Evolutionary conservation across 1,140 invertebrate genomes (phyloP), one percentile per base, ranked within the genome.

Genomic region (Drosophila ananassae): DNA sequence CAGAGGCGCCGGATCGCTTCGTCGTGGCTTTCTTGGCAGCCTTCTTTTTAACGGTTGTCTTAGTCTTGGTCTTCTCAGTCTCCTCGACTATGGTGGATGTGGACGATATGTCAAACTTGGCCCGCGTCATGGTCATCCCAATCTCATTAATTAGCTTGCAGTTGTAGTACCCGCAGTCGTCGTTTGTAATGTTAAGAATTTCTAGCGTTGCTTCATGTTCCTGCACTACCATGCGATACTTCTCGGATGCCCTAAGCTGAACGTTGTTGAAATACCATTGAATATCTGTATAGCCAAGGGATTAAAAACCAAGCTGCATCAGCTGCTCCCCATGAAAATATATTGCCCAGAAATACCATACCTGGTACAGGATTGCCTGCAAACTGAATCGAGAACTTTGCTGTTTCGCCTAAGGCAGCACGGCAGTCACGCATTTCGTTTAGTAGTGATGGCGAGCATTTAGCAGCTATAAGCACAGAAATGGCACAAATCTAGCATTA

Each of bases 241-340:
- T 95, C 61, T 95, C 94, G 24, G 95, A 95, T 64, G 94, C 95
- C 83, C 94, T 94, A 61, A 98, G 93, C 63, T 96, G 92, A 92
- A 96, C 95, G 79, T 96, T 96, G 90, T 98, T 95, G 91, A 96
- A 96, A 92, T 96, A 98, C 98, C 98, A 99, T 77, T 96, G 95
- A 69, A 98, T 95, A 93, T 97, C 96, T 95, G 92, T 61, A 94
- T 93, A 61, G 73, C 57, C 13, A 71, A 48, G 51, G 48, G 25
- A 37, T 68, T 44, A 44, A 41, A 77, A 77, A 80, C 64, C 66
- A 72, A 68, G 71, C 58, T 67, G 34, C 54, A 67, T 75, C 73
- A 68, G 62, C 32, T 32, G 44, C 52, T 46, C 44, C 44, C 28
- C 51, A 5, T 32, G 8, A 37, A 12, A 30, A 24, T 9, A 47